Evolutionary conservation across 1,140 invertebrate genomes (phyloP).

Genomic region (Zaprionus lachaisei): DNA sequence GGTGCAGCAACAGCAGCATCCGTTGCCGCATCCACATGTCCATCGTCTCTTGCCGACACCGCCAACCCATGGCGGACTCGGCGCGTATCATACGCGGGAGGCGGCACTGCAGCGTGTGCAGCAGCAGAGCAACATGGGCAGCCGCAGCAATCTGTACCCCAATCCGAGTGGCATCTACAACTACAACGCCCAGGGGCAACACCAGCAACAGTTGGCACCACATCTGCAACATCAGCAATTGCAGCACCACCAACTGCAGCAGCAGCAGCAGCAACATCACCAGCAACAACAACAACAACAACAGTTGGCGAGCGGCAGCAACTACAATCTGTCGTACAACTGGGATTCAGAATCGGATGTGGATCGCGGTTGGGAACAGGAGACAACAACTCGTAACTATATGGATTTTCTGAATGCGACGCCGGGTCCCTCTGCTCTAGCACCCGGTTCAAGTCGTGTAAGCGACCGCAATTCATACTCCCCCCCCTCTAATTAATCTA

Average conservation of each 20-base stretch:
- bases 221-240: constrained; percentile 2
- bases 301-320: constrained; percentile 12
- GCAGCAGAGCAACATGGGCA: constrained; percentile 68
- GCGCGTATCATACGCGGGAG: constrained; percentile 67
- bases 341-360: constrained; percentile 6
- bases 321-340: constrained; percentile 35
- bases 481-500: background rate
- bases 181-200: constrained; percentile 18
- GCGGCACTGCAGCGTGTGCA: constrained; percentile 68
- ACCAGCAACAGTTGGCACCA: background rate
- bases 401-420: constrained; percentile 54
- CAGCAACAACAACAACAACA: constrained; percentile 25
- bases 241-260: constrained; percentile 9
- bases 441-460: constrained; percentile 52
- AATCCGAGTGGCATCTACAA: constrained; percentile 26
- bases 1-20: constrained; percentile 12
- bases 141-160: constrained; percentile 46
- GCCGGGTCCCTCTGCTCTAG: constrained; percentile 8
- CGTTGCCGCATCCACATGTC: constrained; percentile 12
- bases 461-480: constrained; percentile 2
- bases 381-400: constrained; percentile 26
- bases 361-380: constrained; percentile 25
- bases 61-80: constrained; percentile 58
- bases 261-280: background rate
- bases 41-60: constrained; percentile 70